Base-by-base conservation (phyloP, 2,113 vertebrate genomes). In the Donacobius atricapilla region DNA sequence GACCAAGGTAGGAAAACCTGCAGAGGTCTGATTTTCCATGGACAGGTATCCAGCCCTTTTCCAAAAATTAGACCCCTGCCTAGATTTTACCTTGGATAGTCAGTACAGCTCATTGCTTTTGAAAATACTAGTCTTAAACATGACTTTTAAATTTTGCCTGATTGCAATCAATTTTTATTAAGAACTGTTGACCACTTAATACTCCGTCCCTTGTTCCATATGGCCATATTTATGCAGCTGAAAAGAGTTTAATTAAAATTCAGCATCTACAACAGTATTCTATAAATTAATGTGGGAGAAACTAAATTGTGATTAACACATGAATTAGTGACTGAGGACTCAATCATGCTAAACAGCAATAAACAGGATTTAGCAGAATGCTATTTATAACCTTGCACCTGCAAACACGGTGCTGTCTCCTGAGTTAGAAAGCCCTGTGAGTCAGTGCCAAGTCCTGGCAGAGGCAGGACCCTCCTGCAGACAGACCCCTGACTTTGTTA, bases 391-490 rank as follows among this genome's bases (percentile, higher is more conserved):
- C 88, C 73, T 61, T 18, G 94, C 87, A 97, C 95, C 97, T 95
- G 89, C 68, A 63, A 45, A 75, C 37, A 8, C 1, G 83, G 93
- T 94, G 90, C 96, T 61, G 91, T 89, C 97, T 98, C 97, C 97
- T 97, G 97, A 98, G 97, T 96, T 96, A 87, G 93, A 93, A 94
- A 92, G 93, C 91, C 70, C 87, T 57, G 76, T n/a, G 15, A 81
- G 89, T 78, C 60, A 31, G 37, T 80, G 72, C 65, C 24, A 45
- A 21, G 53, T 54, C 65, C 5, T 5, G 45, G 82, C 39, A 91
- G 90, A 72, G 84, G 84, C 83, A 91, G 86, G 39, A 54, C 45
- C 54, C 79, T 89, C 50, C 90, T 73, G 77, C 91, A 78, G 65
- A 76, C 89, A 83, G 65, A 71, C 82, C 58, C 19, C 17, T 66